Evolutionary conservation across 2,888 invertebrate genomes (phyloP).

Genomic region (Ferrisia virgata): DNA sequence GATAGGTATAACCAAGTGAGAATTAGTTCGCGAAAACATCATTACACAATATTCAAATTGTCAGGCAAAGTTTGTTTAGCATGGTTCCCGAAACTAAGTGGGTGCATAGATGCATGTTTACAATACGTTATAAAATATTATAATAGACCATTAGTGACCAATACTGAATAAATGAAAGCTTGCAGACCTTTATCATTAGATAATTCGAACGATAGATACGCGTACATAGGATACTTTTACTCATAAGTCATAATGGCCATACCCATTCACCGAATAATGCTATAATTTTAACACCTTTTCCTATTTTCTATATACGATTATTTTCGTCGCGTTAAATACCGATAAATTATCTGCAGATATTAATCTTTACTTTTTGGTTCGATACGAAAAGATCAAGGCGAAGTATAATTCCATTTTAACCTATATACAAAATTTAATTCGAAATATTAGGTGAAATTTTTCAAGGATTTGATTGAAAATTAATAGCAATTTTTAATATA

Average conservation of each 20-base stretch:
- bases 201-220: not conserved
- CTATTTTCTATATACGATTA: not conserved
- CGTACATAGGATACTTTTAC: conserved; percentile 5
- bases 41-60: conserved; percentile 17
- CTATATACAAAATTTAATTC: not conserved
- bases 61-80: conserved; percentile 12
- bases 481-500: not conserved
- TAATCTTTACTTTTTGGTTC: not conserved
- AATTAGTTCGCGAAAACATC: not conserved
- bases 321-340: not conserved
- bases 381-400: not conserved
- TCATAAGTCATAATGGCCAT: not conserved
- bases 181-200: not conserved
- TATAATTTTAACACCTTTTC: not conserved
- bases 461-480: not conserved
- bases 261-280: not conserved
- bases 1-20: no score
- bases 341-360: not conserved
- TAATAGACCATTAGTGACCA: conserved; percentile 8
- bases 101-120: not conserved
- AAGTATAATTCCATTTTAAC: not conserved
- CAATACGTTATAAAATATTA: not conserved
- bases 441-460: conserved; percentile 1
- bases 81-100: not conserved
- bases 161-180: conserved; percentile 1